These are phyloP conservation scores for Drosophila kanapiae DNA, from an alignment of 1,140 invertebrate genomes.

Conservation along the genomic window DNA sequence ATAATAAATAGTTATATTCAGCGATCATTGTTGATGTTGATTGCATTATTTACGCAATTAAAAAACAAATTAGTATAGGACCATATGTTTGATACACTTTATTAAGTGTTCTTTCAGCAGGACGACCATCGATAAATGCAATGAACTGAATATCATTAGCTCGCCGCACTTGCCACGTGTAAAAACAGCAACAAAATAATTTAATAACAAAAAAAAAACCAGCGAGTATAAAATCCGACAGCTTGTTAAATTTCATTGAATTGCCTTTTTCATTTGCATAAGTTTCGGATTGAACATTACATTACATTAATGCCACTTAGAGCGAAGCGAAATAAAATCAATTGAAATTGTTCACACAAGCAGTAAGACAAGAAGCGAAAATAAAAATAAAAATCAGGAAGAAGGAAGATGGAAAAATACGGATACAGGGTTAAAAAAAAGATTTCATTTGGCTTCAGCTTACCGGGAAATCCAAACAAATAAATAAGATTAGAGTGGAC, in stretches of 20 bases:
- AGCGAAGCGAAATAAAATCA: constrained; percentile 61
- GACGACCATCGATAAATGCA: constrained; percentile 8
- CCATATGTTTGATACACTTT: constrained; percentile 35
- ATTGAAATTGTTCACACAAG: constrained; percentile 50
- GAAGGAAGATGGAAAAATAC: constrained; percentile 6
- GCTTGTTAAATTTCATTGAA: constrained; percentile 59
- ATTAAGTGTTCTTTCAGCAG: constrained; percentile 13
- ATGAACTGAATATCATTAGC: constrained; percentile 44
- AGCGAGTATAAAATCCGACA: constrained; percentile 33
- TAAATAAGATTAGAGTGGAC: constrained; percentile 32
- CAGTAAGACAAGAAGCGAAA: constrained; percentile 25
- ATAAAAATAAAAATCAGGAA: constrained; percentile 26
- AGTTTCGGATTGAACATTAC: constrained; percentile 41
- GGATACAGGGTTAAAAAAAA: constrained; percentile 6
- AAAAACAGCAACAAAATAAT: constrained; percentile 38
- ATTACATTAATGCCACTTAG: constrained; percentile 69
- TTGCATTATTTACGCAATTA: constrained; percentile 17
- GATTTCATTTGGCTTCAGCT: constrained; percentile 34
- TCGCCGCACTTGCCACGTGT: constrained; percentile 39
- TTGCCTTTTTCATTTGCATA: constrained; percentile 67
- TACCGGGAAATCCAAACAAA: constrained; percentile 30
- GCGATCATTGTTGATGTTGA: background rate
- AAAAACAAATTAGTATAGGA: background rate
- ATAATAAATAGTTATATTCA: background rate
- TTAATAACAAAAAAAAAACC: constrained; percentile 1